Evolutionary conservation across 2,113 vertebrate species (phyloP), one percentile per base, ranked within the genome.

Genomic region (Willisornis vidua): DNA sequence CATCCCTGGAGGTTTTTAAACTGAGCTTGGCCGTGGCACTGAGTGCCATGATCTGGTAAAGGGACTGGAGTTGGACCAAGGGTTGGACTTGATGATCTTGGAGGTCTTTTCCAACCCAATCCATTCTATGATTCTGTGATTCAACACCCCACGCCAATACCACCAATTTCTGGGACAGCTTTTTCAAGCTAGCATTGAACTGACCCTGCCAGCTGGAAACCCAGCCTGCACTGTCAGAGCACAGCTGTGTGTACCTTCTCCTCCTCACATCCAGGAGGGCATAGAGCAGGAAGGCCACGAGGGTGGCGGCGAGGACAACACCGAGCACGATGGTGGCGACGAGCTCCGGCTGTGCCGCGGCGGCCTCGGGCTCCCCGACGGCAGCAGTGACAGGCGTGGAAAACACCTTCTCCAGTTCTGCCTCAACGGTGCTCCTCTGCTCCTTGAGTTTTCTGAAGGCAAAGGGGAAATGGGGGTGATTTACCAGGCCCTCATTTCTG

Each of bases 391-490:
- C 61, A 6, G 63, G 7, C 0, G 51, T 19, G 31, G 85, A 97
- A 68, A 98, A 98, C 58, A 98, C 33, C 43, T 80, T 46, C 67
- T 83, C 54, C 75, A 98, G 97, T 70, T 96, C 94, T 16, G 2
- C 29, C 62, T 65, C 97, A 17, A 98, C 95, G 9, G 6, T 48
- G 6, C 3, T 77, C 39, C 70, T 94, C 87, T 98, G 86, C 63
- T 97, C 97, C 89, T 85, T 54, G 46, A 98, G 91, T 58, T 98
- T 98, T 41, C 99, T 99, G 96, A 61, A 94, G 77, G 85, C 1
- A 92, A 93, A 67, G 57, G 70, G 15, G 55, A 88, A 85, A 92
- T 1, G 49, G 1, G 17, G 5, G 0, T n/a, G 26, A 19, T 48
- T 68, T 61, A 39, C 62, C 76, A 82, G 54, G 39, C 13, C 37